phyloP scores from a whole-genome alignment of 2,888 invertebrate species.

The Resseliella maxima region DNA sequence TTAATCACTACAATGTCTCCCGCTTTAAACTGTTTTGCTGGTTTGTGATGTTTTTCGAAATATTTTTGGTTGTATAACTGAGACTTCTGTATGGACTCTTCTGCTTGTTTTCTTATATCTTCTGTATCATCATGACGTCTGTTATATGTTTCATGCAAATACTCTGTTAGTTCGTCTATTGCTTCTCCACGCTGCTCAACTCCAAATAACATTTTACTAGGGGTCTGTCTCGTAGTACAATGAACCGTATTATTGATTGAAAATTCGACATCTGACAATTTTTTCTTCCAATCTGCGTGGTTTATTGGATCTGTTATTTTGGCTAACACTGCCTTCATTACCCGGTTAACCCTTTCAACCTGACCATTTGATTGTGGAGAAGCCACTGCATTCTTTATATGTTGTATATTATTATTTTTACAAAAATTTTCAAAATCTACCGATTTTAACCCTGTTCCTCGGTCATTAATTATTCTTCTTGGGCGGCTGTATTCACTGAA shows the following conservation, averaged over 20 bases:
- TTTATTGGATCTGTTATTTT: slow-evolving; percentile 57
- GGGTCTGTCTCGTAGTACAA: slow-evolving; percentile 61
- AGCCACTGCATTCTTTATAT: slow-evolving; percentile 59
- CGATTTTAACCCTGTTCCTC: slow-evolving; percentile 60
- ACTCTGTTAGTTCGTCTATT: slow-evolving; percentile 59
- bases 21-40: slow-evolving; percentile 57
- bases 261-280: slow-evolving; percentile 60
- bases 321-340: slow-evolving; percentile 55
- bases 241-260: slow-evolving; percentile 61
- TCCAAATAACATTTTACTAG: slow-evolving; percentile 62
- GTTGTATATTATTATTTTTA: slow-evolving; percentile 57
- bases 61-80: slow-evolving; percentile 55
- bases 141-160: slow-evolving; percentile 57
- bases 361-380: slow-evolving; percentile 60
- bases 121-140: not conserved
- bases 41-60: slow-evolving; percentile 57
- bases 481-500: not conserved
- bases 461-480: slow-evolving; percentile 59
- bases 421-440: slow-evolving; percentile 59
- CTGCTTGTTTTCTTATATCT: not conserved
- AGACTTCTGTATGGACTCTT: not conserved
- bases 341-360: slow-evolving; percentile 57
- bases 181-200: slow-evolving; percentile 60
- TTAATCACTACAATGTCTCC: slow-evolving; percentile 61
- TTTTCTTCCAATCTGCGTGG: slow-evolving; percentile 57